Evolutionary conservation across 2,888 invertebrate genomes (phyloP).

Genomic region (Cotesia congregata): DNA sequence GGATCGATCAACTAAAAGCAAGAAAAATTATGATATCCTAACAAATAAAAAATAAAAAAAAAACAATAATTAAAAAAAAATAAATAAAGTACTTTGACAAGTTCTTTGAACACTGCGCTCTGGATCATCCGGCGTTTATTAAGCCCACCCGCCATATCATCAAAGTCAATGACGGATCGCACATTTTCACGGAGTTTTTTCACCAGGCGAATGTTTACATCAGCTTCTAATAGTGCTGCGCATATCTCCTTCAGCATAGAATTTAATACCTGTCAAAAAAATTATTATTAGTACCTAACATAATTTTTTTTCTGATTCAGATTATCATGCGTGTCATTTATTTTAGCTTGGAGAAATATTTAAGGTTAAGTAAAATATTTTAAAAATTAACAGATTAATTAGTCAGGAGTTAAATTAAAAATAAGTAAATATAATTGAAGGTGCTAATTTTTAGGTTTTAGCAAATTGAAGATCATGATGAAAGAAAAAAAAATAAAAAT

Average conservation of each 20-base stretch:
- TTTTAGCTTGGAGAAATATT: too few relatives aligned
- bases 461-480: not conserved
- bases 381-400: too few relatives aligned
- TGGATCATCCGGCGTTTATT: slow-evolving; percentile 99
- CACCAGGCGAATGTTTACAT: slow-evolving; percentile 95
- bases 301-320: too few relatives aligned
- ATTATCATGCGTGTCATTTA: too few relatives aligned
- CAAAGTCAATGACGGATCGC: slow-evolving; percentile 96
- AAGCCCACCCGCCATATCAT: slow-evolving; percentile 98
- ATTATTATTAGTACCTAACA: too few relatives aligned
- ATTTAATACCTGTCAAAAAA: slow-evolving; percentile 85
- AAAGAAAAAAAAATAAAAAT: not conserved
- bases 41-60: not conserved
- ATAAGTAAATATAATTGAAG: too few relatives aligned
- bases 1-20: slow-evolving; percentile 90
- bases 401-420: too few relatives aligned
- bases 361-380: too few relatives aligned
- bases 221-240: slow-evolving; percentile 96
- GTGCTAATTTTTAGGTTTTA: too few relatives aligned
- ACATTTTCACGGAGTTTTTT: slow-evolving; percentile 98
- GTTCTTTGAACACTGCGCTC: slow-evolving; percentile 97
- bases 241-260: slow-evolving; percentile 99
- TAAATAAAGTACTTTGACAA: slow-evolving; percentile 83
- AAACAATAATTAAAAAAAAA: not conserved
- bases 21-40: not conserved